Evolutionary conservation across 1,140 invertebrate genomes (phyloP), one percentile per base, ranked within the genome.

Genomic region (Neotoxoptera formosana): DNA sequence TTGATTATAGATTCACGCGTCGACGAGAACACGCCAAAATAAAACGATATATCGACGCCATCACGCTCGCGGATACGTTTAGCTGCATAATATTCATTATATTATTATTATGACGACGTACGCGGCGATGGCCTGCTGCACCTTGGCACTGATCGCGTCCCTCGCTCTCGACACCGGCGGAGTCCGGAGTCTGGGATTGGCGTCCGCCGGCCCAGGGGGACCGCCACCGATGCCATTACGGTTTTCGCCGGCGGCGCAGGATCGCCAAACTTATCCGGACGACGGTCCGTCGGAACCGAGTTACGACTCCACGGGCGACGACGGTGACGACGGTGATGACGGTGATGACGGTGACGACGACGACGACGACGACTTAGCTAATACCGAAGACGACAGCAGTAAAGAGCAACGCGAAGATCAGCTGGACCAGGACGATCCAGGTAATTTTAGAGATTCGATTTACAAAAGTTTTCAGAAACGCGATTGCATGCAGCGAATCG

Each of bases 391-490:
- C 36, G 36, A 17, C 23, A 30, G 36, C 34, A n/a, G 23, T 7
- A 56, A 8, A 34, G 25, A 51, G 23, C 53, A 90, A 60, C 53
- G 23, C 23, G 88, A 90, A 67, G 89, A 90, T 45, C 89, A 90
- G 45, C 36, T 67, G 6, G 89, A 90, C 34, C 89, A 90, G 25
- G 89, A 90, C 56, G 89, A 90, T 47, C 89, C 89, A 90, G 89
- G 89, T 90, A 90, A 88, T 84, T 41, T 41, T 30, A 76, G 30
- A 76, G 60, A 76, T 76, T 76, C n/a, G 14, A 76, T 76, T 76
- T 76, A 7, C 30, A 14, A 76, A n/a, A 76, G 60, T 76, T 76
- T n/a, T 76, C 4, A 76, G n/a, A n/a, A 17, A 76, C 11, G 60
- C 30, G 30, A 76, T 76, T 76, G 30, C 30, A 76, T 76, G n/a